Base-by-base conservation (phyloP, 2,888 invertebrate species). In the Cephus pulcher region DNA sequence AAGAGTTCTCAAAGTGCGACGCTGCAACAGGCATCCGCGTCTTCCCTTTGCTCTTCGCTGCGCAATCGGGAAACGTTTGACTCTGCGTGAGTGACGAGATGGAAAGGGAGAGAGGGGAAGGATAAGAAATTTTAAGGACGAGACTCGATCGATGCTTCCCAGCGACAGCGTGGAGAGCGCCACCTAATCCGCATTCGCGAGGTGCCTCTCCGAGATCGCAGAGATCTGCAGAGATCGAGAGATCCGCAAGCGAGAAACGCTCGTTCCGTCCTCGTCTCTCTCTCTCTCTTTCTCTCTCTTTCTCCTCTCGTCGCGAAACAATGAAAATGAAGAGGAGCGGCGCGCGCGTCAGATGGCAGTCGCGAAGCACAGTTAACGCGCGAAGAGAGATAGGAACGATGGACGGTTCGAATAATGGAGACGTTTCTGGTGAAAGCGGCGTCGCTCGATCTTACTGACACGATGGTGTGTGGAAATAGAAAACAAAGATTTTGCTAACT, bases 401-500 rank as follows among this genome's bases (percentile, higher is more conserved):
- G 40, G 15, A 15, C 40, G 40, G 15, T 12, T 37, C 37, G 12
- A 37, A 12, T 0, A 40, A 6, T 9, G 9, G 23, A 56, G 56
- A 56, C 56, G 56, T 23, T 56, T 56, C 56, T 9, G 9, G 56
- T 2, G 56, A 23, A 23, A 56, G 56, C 56, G 56, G 56, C 15
- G 56, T 23, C 56, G 23, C 56, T 56, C 56, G 56, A 23, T 9
- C 56, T 9, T 9, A 56, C 56, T 56, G 56, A 32, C 71, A 71
- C 34, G 32, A 15, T 74, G 35, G 74, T 30, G 74, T 35, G 74
- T 74, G 34, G 73, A 37, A 75, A 81, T 82, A 84, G 83, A 86
- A 85, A 81, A 83, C 80, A 88, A 88, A 84, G 81, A 82, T 86
- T 87, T 89, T 89, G 89, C 89, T 89, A 89, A 89, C 89, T 89